Evolutionary conservation across 1,140 invertebrate genomes (phyloP).

Genomic region (Drosophila lacteicornis): DNA sequence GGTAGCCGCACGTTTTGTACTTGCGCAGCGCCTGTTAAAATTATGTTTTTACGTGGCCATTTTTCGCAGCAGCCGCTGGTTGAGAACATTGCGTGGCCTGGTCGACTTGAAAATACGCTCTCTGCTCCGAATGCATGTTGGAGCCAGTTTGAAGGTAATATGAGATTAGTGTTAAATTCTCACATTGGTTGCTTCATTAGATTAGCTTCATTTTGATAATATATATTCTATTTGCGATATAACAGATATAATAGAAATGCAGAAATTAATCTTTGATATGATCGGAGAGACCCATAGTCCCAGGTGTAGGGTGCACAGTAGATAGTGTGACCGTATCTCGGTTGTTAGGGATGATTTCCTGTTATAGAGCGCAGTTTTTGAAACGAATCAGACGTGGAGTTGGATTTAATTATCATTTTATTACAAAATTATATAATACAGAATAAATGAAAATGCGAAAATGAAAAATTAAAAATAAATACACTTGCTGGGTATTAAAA

Average conservation of each 20-base stretch:
- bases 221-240: background rate
- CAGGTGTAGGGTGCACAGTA: background rate
- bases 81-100: background rate
- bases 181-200: too few relatives aligned
- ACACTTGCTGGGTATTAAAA: too few relatives aligned
- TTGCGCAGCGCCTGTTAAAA: constrained; percentile 19
- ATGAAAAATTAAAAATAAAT: too few relatives aligned
- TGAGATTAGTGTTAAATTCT: background rate
- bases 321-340: background rate
- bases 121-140: background rate
- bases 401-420: too few relatives aligned
- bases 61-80: constrained; percentile 35
- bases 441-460: too few relatives aligned
- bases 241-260: too few relatives aligned
- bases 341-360: background rate
- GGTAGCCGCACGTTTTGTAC: background rate
- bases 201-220: background rate
- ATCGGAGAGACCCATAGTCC: background rate
- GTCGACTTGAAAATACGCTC: constrained; percentile 9
- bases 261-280: background rate
- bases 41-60: constrained; percentile 60
- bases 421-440: too few relatives aligned
- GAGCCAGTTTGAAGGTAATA: background rate
- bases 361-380: background rate
- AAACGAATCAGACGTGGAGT: background rate